Base-by-base conservation (phyloP, 2,113 vertebrate genomes). In the Cyanoramphus novaezelandiae region DNA sequence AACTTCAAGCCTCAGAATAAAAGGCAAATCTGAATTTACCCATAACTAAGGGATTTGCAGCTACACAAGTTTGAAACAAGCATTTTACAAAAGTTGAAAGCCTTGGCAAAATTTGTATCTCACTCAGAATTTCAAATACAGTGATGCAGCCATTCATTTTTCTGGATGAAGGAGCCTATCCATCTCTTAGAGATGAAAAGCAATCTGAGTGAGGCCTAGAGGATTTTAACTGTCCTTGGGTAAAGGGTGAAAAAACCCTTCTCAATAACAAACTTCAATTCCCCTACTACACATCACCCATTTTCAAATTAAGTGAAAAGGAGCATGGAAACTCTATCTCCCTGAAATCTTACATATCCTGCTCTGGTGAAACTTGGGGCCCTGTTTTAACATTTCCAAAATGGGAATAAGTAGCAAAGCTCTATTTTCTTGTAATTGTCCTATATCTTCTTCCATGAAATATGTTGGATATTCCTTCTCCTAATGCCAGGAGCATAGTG, bases 101-200 rank as follows among this genome's bases (percentile, higher is more conserved):
- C 37, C 33, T 5, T 53, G 63, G 43, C 16, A 83, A 62, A 85
- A 86, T 50, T 10, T 74, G 35, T 86, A 20, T 60, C 17, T 74
- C 17, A 17, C 53, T 70, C 25, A 83, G 71, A 86, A 65, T 78
- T 92, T 90, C 18, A 55, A 90, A 86, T 31, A 50, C 50, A 86
- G 13, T 35, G 64, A 50, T 46, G 49, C 4, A 76, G 78, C 17
- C 59, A 41, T 80, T 90, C 10, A 53, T 93, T 92, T 88, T 77
- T 41, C 25, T n/a, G 21, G 44, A 46, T 27, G 59, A 96, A 60
- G 71, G 39, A 88, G 47, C 59, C 46, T 69, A 88, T 90, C 53
- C 63, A 86, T 93, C 93, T 92, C 75, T 18, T 25, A 63, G 77
- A 90, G 59, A 88, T 86, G 68, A 95, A 88, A 95, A 90, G 68